A percentile compares a stretch with the other conserved stretches of the same genome.
Evolutionary conservation across 2,888 invertebrate species (phyloP).

Genomic region (Tenthredo notha): DNA sequence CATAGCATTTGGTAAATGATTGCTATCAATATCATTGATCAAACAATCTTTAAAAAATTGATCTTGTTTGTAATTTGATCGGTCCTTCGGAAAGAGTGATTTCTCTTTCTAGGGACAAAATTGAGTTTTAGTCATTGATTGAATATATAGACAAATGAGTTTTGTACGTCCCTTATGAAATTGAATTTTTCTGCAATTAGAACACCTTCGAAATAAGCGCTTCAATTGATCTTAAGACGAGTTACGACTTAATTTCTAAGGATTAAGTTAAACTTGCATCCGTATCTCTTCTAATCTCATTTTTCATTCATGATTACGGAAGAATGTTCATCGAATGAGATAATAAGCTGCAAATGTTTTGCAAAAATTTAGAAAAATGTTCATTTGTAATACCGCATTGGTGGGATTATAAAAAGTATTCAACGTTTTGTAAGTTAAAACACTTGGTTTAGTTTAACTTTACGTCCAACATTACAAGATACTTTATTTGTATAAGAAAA

Average conservation of each 20-base stretch:
- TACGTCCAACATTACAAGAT: neutral
- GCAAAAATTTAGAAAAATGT: conserved; percentile 24
- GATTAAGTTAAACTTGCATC: conserved; percentile 23
- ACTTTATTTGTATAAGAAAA: conserved; percentile 22
- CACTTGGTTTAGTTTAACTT: conserved; percentile 34
- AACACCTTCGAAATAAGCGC: conserved; percentile 1
- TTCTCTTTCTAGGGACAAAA: neutral
- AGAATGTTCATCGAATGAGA: conserved; percentile 2
- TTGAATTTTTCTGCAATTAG: neutral
- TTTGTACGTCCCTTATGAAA: neutral
- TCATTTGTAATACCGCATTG: conserved; percentile 8
- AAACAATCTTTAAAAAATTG: conserved; percentile 19
- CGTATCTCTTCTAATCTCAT: conserved; percentile 29
- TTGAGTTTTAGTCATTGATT: neutral
- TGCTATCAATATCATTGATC: conserved; percentile 27
- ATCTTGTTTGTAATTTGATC: neutral
- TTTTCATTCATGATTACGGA: neutral
- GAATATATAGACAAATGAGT: neutral
- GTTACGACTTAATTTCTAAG: conserved; percentile 20
- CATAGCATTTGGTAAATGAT: conserved; percentile 40
- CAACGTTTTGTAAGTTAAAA: conserved; percentile 20
- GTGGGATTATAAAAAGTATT: conserved; percentile 11
- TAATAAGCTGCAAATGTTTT: conserved; percentile 25
- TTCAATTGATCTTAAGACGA: conserved; percentile 9
- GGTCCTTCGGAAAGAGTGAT: neutral